Evolutionary conservation across 2,888 invertebrate genomes (phyloP), one percentile per base, ranked within the genome.

Genomic region (Uropetala carovei): DNA sequence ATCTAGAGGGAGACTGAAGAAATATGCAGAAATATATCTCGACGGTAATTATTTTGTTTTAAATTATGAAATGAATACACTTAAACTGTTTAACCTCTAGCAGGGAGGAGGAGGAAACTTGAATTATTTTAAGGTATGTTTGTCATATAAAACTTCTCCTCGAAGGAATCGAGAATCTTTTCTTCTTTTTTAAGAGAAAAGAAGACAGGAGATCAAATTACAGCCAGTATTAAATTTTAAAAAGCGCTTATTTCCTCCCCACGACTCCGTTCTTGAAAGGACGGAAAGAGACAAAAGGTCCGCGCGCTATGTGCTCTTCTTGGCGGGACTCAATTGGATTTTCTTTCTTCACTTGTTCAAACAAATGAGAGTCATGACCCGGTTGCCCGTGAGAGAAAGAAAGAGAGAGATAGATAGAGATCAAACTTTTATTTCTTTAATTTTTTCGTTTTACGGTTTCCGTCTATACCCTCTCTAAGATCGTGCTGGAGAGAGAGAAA

Each of bases 271-370:
- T 75, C 75, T 3, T 11, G 9, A 18, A 22, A 75, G 11, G 5
- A 27, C 0, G 43, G 43, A 27, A 75, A 27, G 75, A 22, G 27
- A 75, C 75, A 75, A 75, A 75, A 22, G 75, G 22, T 27, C 22
- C 11, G n/a, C 75, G 22, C 75, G 75, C 27, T 75, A 27, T 75
- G 5, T 27, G n/a, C 11, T 27, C 75, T 27, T 22, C 75, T 13
- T 22, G 9, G 11, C n/a, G n/a, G 75, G 75, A 22, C 27, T 75
- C 75, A 8, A 75, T 75, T 75, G 75, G 13, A 75, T 75, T 75
- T 75, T 27, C 75, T 22, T 75, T 75, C 75, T 75, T 75, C 75
- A 75, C n/a, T 75, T 75, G 75, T 27, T 13, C 75, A 75, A 75
- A 75, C 75, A 75, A 75, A 75, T 75, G 75, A 75, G 14, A 75